Percentiles rank a stretch among this genome's conserved stretches.
Evolutionary conservation across 23 tunicate species (phyloP).

Genomic region (Phallusia fumigata): DNA sequence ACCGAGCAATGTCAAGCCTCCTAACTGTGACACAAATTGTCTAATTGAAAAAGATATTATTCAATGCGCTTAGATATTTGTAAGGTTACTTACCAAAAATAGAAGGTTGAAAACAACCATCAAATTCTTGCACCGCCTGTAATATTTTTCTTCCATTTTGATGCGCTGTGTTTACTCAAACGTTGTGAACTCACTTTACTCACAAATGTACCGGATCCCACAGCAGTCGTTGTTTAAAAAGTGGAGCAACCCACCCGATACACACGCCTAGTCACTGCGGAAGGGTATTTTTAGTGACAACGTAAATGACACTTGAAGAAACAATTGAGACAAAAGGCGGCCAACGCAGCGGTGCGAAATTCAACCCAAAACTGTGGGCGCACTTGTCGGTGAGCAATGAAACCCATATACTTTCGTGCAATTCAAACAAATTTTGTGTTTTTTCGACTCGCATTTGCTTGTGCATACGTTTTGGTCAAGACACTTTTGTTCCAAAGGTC

Average conservation of each 20-base stretch:
- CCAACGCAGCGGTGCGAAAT: neutral
- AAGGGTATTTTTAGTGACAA: neutral
- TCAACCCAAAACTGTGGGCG: neutral
- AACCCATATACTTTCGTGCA: too few species aligned
- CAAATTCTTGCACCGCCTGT: constrained; percentile 27
- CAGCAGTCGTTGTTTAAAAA: neutral
- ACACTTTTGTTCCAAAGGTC: too few species aligned
- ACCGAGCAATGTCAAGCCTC: constrained; percentile 28
- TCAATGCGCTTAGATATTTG: neutral
- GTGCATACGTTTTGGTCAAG: too few species aligned
- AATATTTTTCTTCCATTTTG: constrained; percentile 5
- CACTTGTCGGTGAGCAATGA: constrained; percentile 20
- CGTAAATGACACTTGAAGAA: neutral
- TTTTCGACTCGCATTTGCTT: too few species aligned
- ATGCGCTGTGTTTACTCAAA: neutral
- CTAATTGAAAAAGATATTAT: neutral
- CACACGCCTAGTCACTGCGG: neutral
- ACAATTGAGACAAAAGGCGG: neutral
- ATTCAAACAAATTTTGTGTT: too few species aligned
- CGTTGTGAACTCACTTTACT: neutral
- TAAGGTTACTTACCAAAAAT: constrained; percentile 27
- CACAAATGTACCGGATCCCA: neutral
- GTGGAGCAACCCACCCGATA: neutral
- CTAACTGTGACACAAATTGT: constrained; percentile 10
- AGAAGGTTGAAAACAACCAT: constrained; percentile 43